Conservation (phyloP, 1,140 invertebrate genomes). For the Drosophila rufa region DNA sequence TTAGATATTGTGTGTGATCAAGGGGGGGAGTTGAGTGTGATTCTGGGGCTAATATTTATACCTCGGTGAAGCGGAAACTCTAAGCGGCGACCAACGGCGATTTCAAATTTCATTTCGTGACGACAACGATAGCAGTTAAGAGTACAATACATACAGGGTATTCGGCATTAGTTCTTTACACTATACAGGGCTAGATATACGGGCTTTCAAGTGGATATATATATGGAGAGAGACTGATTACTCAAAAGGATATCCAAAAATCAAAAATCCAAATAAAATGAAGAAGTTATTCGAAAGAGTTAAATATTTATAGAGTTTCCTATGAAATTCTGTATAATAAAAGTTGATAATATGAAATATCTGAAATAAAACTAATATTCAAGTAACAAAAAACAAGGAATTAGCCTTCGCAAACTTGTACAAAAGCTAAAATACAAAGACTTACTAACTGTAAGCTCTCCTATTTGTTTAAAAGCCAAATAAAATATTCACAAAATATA, state of each 20-base stretch:
- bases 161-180: conserved; percentile 72
- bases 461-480: neutral
- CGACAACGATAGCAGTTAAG: conserved; percentile 75
- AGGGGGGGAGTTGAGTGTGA: neutral
- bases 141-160: conserved; percentile 73
- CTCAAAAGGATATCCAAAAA: neutral
- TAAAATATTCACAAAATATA: conserved; percentile 10
- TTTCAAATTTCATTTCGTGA: conserved; percentile 44
- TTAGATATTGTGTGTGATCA: conserved; percentile 10
- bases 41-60: conserved; percentile 47
- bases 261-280: neutral
- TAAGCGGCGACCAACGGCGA: conserved; percentile 69
- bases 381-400: neutral
- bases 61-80: conserved; percentile 85
- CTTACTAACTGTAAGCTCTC: neutral
- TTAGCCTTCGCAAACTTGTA: neutral
- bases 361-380: neutral
- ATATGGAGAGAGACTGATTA: neutral
- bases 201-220: neutral
- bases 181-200: conserved; percentile 34
- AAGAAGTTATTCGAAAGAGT: too few relatives aligned
- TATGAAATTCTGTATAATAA: too few relatives aligned
- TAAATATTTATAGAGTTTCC: neutral
- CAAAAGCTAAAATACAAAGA: neutral
- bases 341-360: neutral